Evolutionary conservation across 2,797 vertebrate genomes (phyloP).

Genomic region (Prionace glauca): DNA sequence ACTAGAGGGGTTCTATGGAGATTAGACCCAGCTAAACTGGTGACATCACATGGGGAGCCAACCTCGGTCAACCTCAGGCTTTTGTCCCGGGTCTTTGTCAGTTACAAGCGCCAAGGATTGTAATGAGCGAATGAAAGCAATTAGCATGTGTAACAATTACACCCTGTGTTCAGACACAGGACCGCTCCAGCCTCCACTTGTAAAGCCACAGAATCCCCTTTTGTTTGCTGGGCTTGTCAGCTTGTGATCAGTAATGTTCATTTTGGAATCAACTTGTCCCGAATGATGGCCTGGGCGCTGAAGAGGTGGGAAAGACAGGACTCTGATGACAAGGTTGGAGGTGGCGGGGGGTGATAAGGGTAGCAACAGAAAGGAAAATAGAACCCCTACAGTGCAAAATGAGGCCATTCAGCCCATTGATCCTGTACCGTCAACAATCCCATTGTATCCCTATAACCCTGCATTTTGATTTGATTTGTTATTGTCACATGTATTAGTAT

Average conservation of each 20-base stretch:
- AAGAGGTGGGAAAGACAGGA: not conserved
- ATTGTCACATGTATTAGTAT: too few species aligned
- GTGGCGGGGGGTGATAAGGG: not conserved
- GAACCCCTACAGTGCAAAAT: too few species aligned
- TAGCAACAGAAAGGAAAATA: not conserved
- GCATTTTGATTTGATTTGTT: too few species aligned
- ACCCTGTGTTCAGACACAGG: not conserved
- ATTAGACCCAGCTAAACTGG: not conserved
- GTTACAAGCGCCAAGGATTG: not conserved
- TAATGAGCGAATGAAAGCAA: not conserved
- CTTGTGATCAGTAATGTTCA: not conserved
- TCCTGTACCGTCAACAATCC: too few species aligned
- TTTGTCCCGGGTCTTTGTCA: not conserved
- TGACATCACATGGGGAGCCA: not conserved
- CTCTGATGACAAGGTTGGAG: not conserved
- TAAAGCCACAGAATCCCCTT: not conserved
- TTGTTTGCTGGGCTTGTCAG: not conserved
- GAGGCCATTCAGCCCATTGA: not conserved
- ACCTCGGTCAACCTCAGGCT: not conserved
- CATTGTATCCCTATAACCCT: too few species aligned
- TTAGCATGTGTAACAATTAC: slow-evolving; percentile 23
- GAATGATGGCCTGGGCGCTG: not conserved
- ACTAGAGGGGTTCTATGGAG: too few species aligned
- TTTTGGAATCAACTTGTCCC: not conserved
- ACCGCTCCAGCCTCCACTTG: not conserved